Base-by-base conservation (phyloP, 2,888 invertebrate species). In the Dryobotodes eremita region DNA sequence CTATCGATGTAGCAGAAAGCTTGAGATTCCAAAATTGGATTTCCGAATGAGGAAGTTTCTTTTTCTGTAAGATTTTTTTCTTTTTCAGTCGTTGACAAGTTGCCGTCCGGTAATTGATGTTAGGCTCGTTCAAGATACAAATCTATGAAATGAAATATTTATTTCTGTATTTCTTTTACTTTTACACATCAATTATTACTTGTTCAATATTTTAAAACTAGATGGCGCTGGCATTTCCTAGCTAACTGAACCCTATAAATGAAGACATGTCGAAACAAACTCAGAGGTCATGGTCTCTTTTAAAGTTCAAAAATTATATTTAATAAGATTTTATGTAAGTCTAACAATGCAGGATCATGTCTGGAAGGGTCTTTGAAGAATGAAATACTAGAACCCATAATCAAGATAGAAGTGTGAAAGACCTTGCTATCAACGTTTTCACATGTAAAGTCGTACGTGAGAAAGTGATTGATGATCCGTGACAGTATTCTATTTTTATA, bases 391-490 rank as follows among this genome's bases (percentile, higher is more conserved):
- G 6, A 57, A 53, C 1, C n/a, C 17, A n/a, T 36, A 15, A 36
- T 36, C 11, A 62, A 31, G 78, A 23, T 23, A 59, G 10, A 26
- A 11, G 20, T 5, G 36, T 26, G 20, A 46, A 59, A 10, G 26
- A 36, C 10, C 46, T 26, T 48, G 15, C 11, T 55, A 57, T 50
- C 55, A 50, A 8, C 10, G 23, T 48, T 15, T 81, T 64, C 23
- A 42, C 15, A 13, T 36, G 3, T 59, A 55, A 65, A 65, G 17
- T 10, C 17, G 11, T 36, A 31, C 10, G 15, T 26, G 53, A 53
- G 83, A 55, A 83, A 82, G 36, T 80, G 59, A 80, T 83, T 61
- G 66, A 81, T 68, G 66, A 79, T 61, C 48, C 26, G 48, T 66
- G 46, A 61, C 46, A 72, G 31, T 42, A 20, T 53, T 66, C 68